These are phyloP conservation scores for Nymphalis polychloros DNA, from an alignment of 2,888 invertebrate genomes.

Conservation along the genomic window DNA sequence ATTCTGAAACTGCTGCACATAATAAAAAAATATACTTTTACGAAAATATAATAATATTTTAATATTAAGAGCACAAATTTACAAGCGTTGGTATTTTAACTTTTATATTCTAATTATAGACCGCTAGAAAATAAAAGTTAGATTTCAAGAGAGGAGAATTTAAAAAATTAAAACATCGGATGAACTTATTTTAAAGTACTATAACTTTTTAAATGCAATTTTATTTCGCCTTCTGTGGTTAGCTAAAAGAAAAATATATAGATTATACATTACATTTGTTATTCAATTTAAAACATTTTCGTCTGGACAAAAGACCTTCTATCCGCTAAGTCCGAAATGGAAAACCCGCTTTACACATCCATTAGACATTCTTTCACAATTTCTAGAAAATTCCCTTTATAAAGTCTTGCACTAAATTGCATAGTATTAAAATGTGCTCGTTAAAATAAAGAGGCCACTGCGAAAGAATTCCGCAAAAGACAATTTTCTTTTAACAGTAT, in stretches of 20 bases:
- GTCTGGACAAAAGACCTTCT: slow-evolving; percentile 22
- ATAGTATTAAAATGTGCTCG: slow-evolving; percentile 37
- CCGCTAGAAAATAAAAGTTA: background rate
- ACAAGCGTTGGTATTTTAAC: no score
- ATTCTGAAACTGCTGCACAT: no score
- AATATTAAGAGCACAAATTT: no score
- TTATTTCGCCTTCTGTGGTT: background rate
- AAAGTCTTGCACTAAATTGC: slow-evolving; percentile 34
- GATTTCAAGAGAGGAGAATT: background rate
- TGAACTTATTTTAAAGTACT: slow-evolving; percentile 3
- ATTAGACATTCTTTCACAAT: slow-evolving; percentile 31
- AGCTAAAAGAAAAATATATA: slow-evolving; percentile 12
- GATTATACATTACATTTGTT: slow-evolving; percentile 22
- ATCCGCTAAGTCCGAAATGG: slow-evolving; percentile 28
- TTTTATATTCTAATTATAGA: background rate
- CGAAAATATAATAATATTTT: no score
- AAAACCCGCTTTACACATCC: slow-evolving; percentile 29
- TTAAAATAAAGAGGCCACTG: slow-evolving; percentile 35
- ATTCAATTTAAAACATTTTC: slow-evolving; percentile 24
- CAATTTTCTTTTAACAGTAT: slow-evolving; percentile 36
- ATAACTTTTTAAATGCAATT: background rate
- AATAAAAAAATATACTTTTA: no score
- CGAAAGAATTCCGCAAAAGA: slow-evolving; percentile 31
- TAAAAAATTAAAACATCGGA: background rate
- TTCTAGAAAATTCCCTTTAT: slow-evolving; percentile 33